Percentiles rank a stretch among this genome's conserved stretches.
These are phyloP conservation scores for Natrix natrix DNA, from an alignment of 2,797 vertebrate genomes.

Conservation along the genomic window DNA sequence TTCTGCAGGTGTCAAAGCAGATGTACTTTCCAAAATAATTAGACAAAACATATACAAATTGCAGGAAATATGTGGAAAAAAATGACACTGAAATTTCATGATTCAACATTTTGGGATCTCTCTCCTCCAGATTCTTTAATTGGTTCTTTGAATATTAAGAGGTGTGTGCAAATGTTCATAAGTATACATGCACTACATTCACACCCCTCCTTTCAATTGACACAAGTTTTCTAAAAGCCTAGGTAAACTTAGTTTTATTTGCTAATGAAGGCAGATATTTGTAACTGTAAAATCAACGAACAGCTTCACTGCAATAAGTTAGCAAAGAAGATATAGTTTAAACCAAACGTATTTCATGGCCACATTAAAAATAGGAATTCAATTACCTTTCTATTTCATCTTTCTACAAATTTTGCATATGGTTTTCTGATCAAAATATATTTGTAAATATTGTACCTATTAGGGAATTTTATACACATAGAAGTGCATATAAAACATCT, in stretches of 20 bases:
- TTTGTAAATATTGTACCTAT: background rate
- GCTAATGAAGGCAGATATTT: background rate
- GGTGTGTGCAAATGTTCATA: background rate
- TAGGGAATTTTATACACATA: background rate
- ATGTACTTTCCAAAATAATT: constrained; percentile 81
- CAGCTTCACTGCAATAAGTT: background rate
- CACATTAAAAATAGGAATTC: background rate
- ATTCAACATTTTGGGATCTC: constrained; percentile 53
- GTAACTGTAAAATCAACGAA: background rate
- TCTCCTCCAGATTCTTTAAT: constrained; percentile 22
- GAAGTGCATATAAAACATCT: background rate
- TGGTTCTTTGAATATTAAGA: constrained; percentile 26
- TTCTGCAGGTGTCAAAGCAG: constrained; percentile 82
- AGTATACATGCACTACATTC: background rate
- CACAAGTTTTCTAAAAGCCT: constrained; percentile 8
- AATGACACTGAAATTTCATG: constrained; percentile 62
- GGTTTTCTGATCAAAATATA: background rate
- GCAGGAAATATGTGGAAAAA: constrained; percentile 68
- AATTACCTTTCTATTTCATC: background rate
- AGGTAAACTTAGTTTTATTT: background rate
- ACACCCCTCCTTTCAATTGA: background rate
- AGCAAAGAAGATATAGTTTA: background rate
- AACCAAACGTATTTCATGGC: background rate
- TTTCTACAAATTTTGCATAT: background rate
- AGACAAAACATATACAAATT: constrained; percentile 73